Conservation (phyloP, 2,113 vertebrate genomes). For the Pelusios castaneus region DNA sequence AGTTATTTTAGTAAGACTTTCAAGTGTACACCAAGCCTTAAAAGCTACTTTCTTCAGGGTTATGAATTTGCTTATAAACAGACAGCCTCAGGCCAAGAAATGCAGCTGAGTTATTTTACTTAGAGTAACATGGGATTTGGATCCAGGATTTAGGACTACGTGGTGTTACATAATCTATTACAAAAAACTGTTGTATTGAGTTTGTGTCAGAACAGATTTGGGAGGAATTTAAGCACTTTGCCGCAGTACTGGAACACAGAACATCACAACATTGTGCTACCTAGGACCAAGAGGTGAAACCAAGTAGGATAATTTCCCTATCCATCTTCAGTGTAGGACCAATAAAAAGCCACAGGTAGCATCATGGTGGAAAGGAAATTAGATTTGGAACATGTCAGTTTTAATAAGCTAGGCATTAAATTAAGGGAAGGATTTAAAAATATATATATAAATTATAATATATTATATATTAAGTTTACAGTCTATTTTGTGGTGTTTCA, state of each 20-base stretch:
- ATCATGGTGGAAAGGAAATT: neutral
- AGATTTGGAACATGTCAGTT: neutral
- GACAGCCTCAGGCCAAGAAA: neutral
- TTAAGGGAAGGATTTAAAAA: constrained; percentile 56
- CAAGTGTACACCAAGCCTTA: neutral
- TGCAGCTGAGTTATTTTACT: neutral
- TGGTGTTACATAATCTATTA: neutral
- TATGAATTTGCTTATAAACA: neutral
- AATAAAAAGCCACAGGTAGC: neutral
- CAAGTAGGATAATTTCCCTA: fast-evolving
- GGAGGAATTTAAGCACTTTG: neutral
- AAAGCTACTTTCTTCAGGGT: fast-evolving
- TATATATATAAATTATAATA: constrained; percentile 44
- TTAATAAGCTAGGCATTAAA: constrained; percentile 27
- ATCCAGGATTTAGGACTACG: fast-evolving
- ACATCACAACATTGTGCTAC: fast-evolving
- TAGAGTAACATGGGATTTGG: neutral
- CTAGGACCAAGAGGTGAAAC: fast-evolving
- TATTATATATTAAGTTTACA: constrained; percentile 31
- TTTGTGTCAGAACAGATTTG: neutral
- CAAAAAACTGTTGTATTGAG: neutral
- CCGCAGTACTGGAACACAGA: neutral
- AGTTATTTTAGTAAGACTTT: too few relatives aligned
- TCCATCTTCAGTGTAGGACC: neutral
- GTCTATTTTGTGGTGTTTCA: fast-evolving